phyloP scores from a whole-genome alignment of 2,113 vertebrate genomes.

The Siphamia tubifer region DNA sequence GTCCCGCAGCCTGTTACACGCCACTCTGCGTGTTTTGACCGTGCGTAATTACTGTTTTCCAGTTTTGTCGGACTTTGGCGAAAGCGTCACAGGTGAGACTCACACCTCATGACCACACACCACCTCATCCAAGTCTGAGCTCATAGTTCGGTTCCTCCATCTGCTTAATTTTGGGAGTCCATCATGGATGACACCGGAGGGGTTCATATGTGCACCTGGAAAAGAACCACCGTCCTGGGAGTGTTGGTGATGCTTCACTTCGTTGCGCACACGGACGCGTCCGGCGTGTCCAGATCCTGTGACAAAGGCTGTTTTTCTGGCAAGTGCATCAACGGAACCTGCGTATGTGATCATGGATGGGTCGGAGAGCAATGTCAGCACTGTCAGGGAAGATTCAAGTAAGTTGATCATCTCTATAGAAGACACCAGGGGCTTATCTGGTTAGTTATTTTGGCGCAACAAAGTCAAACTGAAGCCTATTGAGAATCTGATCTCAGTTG shows the following conservation, averaged over 20 bases:
- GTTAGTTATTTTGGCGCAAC: too few species aligned
- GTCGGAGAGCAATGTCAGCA: constrained; percentile 96
- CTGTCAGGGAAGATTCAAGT: constrained; percentile 97
- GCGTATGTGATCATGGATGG: constrained; percentile 94
- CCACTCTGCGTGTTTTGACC: constrained; percentile 7
- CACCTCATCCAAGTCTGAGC: background rate
- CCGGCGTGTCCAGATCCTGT: constrained; percentile 31
- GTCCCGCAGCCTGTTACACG: background rate
- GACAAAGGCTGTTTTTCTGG: constrained; percentile 71
- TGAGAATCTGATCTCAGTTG: too few species aligned
- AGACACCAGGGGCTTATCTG: background rate
- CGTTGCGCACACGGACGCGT: constrained; percentile 23
- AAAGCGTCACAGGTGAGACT: constrained; percentile 25
- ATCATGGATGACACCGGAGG: constrained; percentile 27
- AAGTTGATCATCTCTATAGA: constrained; percentile 65
- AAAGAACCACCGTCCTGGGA: constrained; percentile 20
- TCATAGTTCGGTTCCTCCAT: background rate
- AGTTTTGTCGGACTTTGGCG: background rate
- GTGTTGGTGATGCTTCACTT: constrained; percentile 35
- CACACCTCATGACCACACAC: constrained; percentile 4
- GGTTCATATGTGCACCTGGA: constrained; percentile 3
- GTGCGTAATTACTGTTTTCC: background rate
- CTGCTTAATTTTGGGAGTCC: background rate
- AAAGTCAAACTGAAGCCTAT: too few species aligned
- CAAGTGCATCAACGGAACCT: constrained; percentile 90